These are phyloP conservation scores for Prosopocoilus inquinatus DNA, from an alignment of 2,888 invertebrate genomes.

Conservation along the genomic window DNA sequence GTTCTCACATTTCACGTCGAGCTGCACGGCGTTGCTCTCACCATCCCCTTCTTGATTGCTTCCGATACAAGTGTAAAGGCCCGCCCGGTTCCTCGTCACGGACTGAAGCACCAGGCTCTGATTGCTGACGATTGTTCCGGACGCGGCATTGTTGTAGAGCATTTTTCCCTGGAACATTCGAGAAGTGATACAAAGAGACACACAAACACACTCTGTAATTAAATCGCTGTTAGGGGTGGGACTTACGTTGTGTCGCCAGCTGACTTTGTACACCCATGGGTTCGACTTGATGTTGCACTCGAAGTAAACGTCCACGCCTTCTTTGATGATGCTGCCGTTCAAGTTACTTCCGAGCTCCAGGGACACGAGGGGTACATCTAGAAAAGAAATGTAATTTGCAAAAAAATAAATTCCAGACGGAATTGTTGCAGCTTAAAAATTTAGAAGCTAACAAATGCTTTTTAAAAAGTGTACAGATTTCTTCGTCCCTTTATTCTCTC, in stretches of 20 bases:
- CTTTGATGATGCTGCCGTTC: constrained; percentile 76
- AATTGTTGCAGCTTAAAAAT: too few relatives aligned
- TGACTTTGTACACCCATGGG: constrained; percentile 77
- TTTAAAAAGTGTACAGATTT: too few relatives aligned
- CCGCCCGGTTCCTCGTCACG: constrained; percentile 72
- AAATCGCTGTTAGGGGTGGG: not conserved
- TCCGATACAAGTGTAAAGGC: constrained; percentile 84
- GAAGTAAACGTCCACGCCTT: constrained; percentile 88
- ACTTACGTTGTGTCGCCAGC: constrained; percentile 76
- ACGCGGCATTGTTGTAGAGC: constrained; percentile 74
- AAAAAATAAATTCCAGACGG: not conserved
- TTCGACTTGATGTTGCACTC: constrained; percentile 88
- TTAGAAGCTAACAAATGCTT: too few relatives aligned
- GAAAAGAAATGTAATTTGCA: constrained; percentile 41
- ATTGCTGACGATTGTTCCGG: constrained; percentile 83
- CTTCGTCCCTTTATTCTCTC: too few relatives aligned
- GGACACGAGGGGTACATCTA: constrained; percentile 82
- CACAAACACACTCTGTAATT: not conserved
- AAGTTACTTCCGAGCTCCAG: constrained; percentile 80
- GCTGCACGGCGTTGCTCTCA: constrained; percentile 78
- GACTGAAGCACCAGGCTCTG: constrained; percentile 87
- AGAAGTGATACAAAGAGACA: not conserved
- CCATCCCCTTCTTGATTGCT: constrained; percentile 87
- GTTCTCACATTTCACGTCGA: constrained; percentile 82
- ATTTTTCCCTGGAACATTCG: constrained; percentile 62